Evolutionary conservation across 2,113 vertebrate genomes (phyloP).

Genomic region (Dromas ardeola): DNA sequence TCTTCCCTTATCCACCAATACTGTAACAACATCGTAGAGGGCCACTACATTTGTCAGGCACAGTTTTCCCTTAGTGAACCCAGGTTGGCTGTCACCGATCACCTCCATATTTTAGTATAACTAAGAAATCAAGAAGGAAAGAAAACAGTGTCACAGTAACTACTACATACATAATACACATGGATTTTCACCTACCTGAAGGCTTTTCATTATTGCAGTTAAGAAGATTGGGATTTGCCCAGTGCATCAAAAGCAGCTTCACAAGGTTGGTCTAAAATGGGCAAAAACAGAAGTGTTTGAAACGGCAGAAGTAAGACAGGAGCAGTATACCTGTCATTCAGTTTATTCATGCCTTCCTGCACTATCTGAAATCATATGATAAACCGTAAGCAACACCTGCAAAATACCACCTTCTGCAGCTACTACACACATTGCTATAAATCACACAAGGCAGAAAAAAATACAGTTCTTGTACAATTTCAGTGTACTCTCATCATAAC

Average conservation of each 20-base stretch:
- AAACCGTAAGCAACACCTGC: neutral
- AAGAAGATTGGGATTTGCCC: constrained; percentile 86
- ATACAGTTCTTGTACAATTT: rapidly evolving
- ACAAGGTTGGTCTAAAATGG: constrained; percentile 85
- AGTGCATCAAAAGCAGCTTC: constrained; percentile 85
- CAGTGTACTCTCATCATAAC: neutral
- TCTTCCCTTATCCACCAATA: neutral
- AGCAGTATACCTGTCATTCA: neutral
- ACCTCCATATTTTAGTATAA: neutral
- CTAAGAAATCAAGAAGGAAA: neutral
- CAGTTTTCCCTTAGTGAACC: neutral
- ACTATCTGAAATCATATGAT: neutral
- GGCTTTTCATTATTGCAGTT: constrained; percentile 93
- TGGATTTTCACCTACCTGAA: constrained; percentile 80
- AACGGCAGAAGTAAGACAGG: neutral
- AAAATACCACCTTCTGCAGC: neutral
- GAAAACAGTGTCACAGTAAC: neutral
- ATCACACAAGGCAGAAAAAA: neutral
- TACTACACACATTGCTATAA: neutral
- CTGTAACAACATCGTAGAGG: neutral
- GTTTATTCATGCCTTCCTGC: neutral
- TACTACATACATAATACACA: neutral
- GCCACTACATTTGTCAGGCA: neutral
- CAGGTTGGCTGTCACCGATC: neutral
- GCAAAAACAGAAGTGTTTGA: neutral